Evolutionary conservation across 2,888 invertebrate species (phyloP).

Genomic region (Cenopis cana): DNA sequence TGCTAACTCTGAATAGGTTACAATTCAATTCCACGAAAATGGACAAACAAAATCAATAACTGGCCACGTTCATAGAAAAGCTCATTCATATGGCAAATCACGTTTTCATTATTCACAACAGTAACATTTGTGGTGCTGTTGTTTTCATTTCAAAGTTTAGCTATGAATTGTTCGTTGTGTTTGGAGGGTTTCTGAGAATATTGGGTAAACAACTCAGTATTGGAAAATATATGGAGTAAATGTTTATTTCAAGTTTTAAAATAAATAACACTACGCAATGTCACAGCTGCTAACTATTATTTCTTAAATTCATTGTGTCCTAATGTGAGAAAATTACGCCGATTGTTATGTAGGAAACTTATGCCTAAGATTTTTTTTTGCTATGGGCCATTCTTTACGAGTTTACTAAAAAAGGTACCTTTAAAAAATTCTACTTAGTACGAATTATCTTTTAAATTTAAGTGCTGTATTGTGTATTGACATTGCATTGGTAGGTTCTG

Average conservation of each 20-base stretch:
- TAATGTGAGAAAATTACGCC: too few relatives aligned
- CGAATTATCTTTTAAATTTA: too few relatives aligned
- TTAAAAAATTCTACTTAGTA: too few relatives aligned
- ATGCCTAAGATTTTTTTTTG: too few relatives aligned
- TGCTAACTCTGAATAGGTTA: slow-evolving; percentile 5
- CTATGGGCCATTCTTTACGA: too few relatives aligned
- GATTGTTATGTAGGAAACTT: too few relatives aligned
- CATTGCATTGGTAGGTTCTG: too few relatives aligned
- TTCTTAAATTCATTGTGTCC: neutral
- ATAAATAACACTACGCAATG: neutral
- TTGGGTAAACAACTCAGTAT: slow-evolving; percentile 24
- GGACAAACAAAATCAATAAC: slow-evolving; percentile 39
- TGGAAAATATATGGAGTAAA: slow-evolving; percentile 7
- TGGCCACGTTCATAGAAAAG: slow-evolving; percentile 28
- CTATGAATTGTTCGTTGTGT: slow-evolving; percentile 28
- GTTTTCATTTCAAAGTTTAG: slow-evolving; percentile 27
- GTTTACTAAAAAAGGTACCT: too few relatives aligned
- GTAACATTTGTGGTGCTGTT: slow-evolving; percentile 2
- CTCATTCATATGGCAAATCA: slow-evolving; percentile 28
- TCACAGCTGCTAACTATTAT: neutral
- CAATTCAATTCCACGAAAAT: neutral
- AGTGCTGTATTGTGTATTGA: too few relatives aligned
- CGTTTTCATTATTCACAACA: slow-evolving; percentile 32
- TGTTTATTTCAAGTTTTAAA: neutral
- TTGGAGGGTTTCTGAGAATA: slow-evolving; percentile 12